phyloP scores from a whole-genome alignment of 2,113 vertebrate species.

The Carassius auratus region DNA sequence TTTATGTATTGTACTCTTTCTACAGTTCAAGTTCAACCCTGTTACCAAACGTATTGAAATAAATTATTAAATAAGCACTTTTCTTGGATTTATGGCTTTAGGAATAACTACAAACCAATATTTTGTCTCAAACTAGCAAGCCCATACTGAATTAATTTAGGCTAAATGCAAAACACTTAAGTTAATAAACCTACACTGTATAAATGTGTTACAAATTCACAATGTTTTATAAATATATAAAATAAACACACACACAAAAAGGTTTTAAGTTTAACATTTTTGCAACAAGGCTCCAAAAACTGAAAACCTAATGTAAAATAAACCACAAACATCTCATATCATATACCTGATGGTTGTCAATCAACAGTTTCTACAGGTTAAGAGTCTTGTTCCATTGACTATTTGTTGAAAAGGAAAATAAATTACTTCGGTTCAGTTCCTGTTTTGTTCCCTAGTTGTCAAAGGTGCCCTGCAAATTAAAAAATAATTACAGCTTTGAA shows the following conservation, averaged over 20 bases:
- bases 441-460: background rate
- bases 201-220: background rate
- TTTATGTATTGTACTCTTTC: background rate
- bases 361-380: background rate
- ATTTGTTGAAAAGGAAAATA: background rate
- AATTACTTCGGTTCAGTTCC: background rate
- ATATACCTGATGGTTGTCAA: background rate
- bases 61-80: background rate
- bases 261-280: background rate
- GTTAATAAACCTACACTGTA: too few relatives aligned
- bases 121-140: background rate
- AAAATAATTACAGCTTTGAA: constrained; percentile 27
- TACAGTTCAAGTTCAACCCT: background rate
- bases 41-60: background rate
- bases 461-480: constrained; percentile 1
- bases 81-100: background rate
- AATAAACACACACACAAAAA: background rate
- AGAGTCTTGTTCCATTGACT: background rate
- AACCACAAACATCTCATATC: background rate
- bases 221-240: background rate
- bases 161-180: background rate
- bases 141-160: background rate
- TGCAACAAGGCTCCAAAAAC: background rate
- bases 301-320: background rate
- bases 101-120: background rate